Evolutionary conservation across 1,140 invertebrate genomes (phyloP).

Genomic region (Zophobas atratus): DNA sequence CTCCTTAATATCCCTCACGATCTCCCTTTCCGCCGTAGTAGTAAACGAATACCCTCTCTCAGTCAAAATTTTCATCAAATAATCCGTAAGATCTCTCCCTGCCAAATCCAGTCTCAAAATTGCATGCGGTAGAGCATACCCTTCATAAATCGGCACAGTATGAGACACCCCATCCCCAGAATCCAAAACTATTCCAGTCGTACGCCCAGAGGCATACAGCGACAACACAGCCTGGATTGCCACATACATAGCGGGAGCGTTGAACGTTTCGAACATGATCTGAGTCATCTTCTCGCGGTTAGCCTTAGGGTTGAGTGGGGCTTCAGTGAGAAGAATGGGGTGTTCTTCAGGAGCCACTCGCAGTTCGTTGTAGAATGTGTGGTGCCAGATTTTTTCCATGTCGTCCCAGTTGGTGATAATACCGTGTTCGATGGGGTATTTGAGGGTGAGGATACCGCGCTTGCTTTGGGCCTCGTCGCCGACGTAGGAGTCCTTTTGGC

Average conservation of each 20-base stretch:
- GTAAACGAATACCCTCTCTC: slow-evolving; percentile 98
- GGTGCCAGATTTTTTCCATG: slow-evolving; percentile 98
- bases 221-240: slow-evolving; percentile 94
- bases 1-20: slow-evolving; percentile 96
- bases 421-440: slow-evolving; percentile 95
- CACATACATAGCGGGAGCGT: slow-evolving; percentile 94
- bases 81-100: slow-evolving; percentile 95
- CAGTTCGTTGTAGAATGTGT: slow-evolving; percentile 95
- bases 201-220: slow-evolving; percentile 94
- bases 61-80: slow-evolving; percentile 96
- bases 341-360: slow-evolving; percentile 96
- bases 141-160: slow-evolving; percentile 96
- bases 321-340: slow-evolving; percentile 92
- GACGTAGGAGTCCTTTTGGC: slow-evolving; percentile 89
- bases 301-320: slow-evolving; percentile 92
- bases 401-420: slow-evolving; percentile 98
- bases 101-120: slow-evolving; percentile 93
- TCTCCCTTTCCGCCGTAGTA: slow-evolving; percentile 96
- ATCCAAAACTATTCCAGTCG: slow-evolving; percentile 92
- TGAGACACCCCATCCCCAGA: slow-evolving; percentile 96
- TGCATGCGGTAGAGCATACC: slow-evolving; percentile 83
- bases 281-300: slow-evolving; percentile 88
- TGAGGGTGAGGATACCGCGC: slow-evolving; percentile 95
- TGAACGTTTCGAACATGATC: slow-evolving; percentile 91
- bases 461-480: slow-evolving; percentile 97